phyloP scores from a whole-genome alignment of 2,113 vertebrate genomes.

The Panthera leo region DNA sequence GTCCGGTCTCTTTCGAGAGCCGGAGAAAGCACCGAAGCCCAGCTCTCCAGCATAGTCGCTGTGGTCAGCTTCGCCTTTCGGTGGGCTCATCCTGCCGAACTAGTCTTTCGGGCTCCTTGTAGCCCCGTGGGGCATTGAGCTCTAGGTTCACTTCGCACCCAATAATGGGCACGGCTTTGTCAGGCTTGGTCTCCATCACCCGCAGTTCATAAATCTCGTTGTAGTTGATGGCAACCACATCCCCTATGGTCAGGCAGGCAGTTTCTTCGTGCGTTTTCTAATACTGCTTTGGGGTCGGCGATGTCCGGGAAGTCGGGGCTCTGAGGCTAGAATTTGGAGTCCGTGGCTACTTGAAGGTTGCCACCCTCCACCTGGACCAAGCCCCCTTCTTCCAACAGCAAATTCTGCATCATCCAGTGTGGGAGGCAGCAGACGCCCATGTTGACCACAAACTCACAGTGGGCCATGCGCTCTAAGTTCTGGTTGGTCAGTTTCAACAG shows the following conservation, averaged over 20 bases:
- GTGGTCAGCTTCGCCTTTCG: no score
- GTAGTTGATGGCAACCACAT: no score
- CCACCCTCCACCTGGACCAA: conserved; percentile 98
- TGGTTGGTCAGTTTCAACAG: conserved; percentile 98
- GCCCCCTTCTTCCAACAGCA: conserved; percentile 96
- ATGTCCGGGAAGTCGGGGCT: conserved; percentile 98
- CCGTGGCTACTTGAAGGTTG: conserved; percentile 97
- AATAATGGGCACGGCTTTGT: conserved; percentile 98
- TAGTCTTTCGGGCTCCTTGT: conserved; percentile 97
- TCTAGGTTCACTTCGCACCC: conserved; percentile 99
- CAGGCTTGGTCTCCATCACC: conserved; percentile 99
- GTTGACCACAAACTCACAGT: conserved; percentile 98
- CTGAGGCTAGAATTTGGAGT: conserved; percentile 98
- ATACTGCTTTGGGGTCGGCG: conserved; percentile 98
- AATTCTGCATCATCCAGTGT: conserved; percentile 99
- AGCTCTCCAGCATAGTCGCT: no score
- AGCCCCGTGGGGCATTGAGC: conserved; percentile 93
- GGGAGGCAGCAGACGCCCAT: conserved; percentile 98
- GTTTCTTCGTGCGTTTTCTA: no score
- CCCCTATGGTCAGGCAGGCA: no score
- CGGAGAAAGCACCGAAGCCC: no score
- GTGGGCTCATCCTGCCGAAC: conserved; percentile 89
- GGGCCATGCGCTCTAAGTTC: conserved; percentile 97
- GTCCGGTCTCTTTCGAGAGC: conserved; percentile 92
- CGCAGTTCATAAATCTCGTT: conserved; percentile 92